Base-by-base conservation (phyloP, 1,140 invertebrate species). In the Zaprionus ornatus region DNA sequence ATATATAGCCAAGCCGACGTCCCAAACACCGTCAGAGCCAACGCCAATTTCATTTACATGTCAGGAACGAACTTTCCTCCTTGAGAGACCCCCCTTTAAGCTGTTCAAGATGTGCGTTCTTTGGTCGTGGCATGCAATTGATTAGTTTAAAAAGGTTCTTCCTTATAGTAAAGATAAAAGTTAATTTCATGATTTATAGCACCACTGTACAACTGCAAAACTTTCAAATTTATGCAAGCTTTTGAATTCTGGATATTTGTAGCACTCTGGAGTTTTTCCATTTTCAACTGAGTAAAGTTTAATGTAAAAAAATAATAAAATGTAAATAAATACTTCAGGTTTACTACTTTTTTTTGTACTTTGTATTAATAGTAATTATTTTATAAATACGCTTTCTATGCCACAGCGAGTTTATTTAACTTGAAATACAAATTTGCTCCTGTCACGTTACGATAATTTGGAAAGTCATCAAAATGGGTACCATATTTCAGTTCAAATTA, bases 11-110 rank as follows among this genome's bases (percentile, higher is more conserved):
- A 42, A 15, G 17, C 25, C 15, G 29, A 71, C 35, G 25, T 48
- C 32, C 54, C 54, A 60, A 71, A 37, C 73, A 62, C 15, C 60
- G 68, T 63, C 54, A 70, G 32, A 59, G 50, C 52, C 74, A 61
- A 72, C 55, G 68, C 62, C 74, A 76, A 72, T 76, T 76, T 72
- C 61, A 72, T 65, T 76, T 76, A 64, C 74, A 76, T 72, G 69
- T 60, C 62, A 48, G 74, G 17, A 63, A 59, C 23, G 67, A 75
- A 25, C 21, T 62, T 62, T 42, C 4, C 54, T 54, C 27, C 32
- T 12, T 23, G 59, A 6, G 32, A 68, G 37, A 57, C 23, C 40
- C 52, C 37, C 42, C n/a, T 13, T 27, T 15, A 48, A 15, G 25
- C 21, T 29, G 27, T 25, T 48, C 45, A 50, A 21, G 10, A 13